phyloP scores from a whole-genome alignment of 2,888 invertebrate species.

The Clostera curtula region DNA sequence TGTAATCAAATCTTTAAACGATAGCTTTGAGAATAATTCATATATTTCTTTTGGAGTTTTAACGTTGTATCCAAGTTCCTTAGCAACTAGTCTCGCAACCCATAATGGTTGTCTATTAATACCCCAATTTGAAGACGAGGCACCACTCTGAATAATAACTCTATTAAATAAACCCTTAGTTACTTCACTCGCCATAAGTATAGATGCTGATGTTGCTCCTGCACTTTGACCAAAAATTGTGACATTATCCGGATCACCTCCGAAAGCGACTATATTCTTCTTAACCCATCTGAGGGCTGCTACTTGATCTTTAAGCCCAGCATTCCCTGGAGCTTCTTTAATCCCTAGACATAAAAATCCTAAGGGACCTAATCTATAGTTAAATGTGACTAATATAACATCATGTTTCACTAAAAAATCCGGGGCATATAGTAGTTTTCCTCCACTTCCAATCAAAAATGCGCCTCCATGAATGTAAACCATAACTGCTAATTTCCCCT shows the following conservation, averaged over 20 bases:
- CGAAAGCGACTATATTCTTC: constrained; percentile 58
- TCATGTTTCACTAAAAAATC: constrained; percentile 52
- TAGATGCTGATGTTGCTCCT: constrained; percentile 46
- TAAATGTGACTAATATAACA: constrained; percentile 57
- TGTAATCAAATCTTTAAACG: constrained; percentile 35
- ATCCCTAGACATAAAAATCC: constrained; percentile 59
- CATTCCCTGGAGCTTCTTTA: constrained; percentile 61
- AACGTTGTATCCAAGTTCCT: constrained; percentile 43
- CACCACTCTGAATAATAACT: constrained; percentile 59
- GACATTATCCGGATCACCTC: constrained; percentile 58
- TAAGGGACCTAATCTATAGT: constrained; percentile 56
- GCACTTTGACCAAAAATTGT: constrained; percentile 66
- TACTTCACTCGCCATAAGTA: constrained; percentile 42
- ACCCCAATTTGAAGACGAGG: constrained; percentile 51
- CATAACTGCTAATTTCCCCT: constrained; percentile 51
- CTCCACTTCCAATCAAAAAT: constrained; percentile 52
- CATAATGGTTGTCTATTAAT: constrained; percentile 50
- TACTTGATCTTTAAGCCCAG: constrained; percentile 59
- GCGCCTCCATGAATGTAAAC: constrained; percentile 62
- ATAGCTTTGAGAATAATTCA: constrained; percentile 39
- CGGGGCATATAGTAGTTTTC: constrained; percentile 50
- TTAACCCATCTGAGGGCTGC: constrained; percentile 63
- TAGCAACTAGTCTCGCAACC: constrained; percentile 48
- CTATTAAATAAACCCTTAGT: constrained; percentile 50
- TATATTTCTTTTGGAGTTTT: constrained; percentile 50